Conservation (phyloP, 2,888 invertebrate genomes). For the Lucinisca nassula region DNA sequence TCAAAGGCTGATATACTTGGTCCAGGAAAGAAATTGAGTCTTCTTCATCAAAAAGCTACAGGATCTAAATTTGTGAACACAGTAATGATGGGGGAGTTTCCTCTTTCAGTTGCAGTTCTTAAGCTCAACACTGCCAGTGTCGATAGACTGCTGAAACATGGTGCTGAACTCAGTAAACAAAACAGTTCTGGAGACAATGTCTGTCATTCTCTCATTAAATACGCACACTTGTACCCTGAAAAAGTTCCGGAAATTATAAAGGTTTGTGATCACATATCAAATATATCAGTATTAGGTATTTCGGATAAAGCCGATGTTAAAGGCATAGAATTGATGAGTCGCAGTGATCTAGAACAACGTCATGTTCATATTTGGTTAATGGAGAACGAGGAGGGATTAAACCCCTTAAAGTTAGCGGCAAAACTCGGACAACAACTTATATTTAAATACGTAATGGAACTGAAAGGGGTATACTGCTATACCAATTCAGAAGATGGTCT, state of each 20-base stretch:
- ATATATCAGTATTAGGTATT: background rate
- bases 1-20: constrained; percentile 9
- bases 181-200: constrained; percentile 75
- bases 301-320: background rate
- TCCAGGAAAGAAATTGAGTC: background rate
- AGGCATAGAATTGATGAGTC: background rate
- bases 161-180: constrained; percentile 49
- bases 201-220: constrained; percentile 73
- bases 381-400: constrained; percentile 49
- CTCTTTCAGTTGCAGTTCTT: constrained; percentile 75
- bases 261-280: constrained; percentile 42
- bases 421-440: constrained; percentile 58
- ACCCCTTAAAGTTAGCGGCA: constrained; percentile 63
- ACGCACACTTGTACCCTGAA: constrained; percentile 69
- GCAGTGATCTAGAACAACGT: background rate
- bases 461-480: constrained; percentile 64
- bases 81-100: constrained; percentile 77
- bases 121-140: constrained; percentile 69
- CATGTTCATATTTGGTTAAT: constrained; percentile 49
- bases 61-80: constrained; percentile 73
- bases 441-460: constrained; percentile 66
- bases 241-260: constrained; percentile 51
- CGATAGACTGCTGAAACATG: constrained; percentile 55
- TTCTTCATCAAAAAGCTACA: constrained; percentile 46
- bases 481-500: constrained; percentile 67